Base-by-base conservation (phyloP, 2,113 vertebrate genomes). In the Labeo catla region DNA sequence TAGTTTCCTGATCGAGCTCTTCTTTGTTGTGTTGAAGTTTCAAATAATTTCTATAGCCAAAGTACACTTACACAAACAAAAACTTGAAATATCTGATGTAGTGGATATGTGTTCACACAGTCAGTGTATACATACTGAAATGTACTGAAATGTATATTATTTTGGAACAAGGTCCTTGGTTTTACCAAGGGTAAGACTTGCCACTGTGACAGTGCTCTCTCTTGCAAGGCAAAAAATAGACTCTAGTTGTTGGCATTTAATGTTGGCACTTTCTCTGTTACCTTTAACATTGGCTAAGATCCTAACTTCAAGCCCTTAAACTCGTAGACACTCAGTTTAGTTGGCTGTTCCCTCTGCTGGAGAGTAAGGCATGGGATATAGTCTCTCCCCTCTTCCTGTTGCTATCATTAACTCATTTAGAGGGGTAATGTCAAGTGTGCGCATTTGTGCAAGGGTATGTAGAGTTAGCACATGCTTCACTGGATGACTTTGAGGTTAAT, bases 211-310 rank as follows among this genome's bases (percentile, higher is more conserved):
- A 76, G 83, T 54, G 80, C 63, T 88, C 87, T 83, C 84, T 84
- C 85, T 89, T 88, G 81, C 49, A n/a, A 79, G 76, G 86, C 65
- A 73, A 66, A 87, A 93, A 92, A 93, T 92, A 92, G 93, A 81
- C 87, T 84, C 90, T 81, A 52, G 84, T 70, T 86, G 91, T 88
- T 91, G 91, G 89, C 89, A 89, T 74, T 87, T 77, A 81, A 86
- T 70, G 13, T 66, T 93, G 90, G 87, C 91, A 86, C 88, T 79
- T 49, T 66, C 84, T 86, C 88, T 87, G 86, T 86, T 90, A 86
- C 81, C 90, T 89, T 93, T 90, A 52, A 84, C 76, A 86, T 84
- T 93, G 92, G 91, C 89, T 52, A 59, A 85, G 36, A 82, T 89
- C 90, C 91, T 86, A 86, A 84, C 86, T 72, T n/a, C 45, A 82